Base-by-base conservation (phyloP, 2,113 vertebrate genomes). In the Syngnathoides biaculeatus region DNA sequence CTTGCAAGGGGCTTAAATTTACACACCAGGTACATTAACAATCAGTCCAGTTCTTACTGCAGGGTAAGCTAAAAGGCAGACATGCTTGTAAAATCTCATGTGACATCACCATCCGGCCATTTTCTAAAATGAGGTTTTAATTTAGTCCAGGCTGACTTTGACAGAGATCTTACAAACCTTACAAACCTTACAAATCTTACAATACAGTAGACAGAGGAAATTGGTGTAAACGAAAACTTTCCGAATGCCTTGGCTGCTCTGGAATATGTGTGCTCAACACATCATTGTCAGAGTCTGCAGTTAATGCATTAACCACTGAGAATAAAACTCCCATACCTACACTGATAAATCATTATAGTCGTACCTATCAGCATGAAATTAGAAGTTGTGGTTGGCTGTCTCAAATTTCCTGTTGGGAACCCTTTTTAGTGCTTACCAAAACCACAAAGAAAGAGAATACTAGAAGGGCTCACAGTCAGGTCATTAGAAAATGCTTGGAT, bases 41-140 rank as follows among this genome's bases (percentile, higher is more conserved):
- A 67, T 47, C 5, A 10, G 7, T 4, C 55, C 43, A 59, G 53
- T 58, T 53, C 45, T 50, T 69, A 58, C 61, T 45, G 67, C 59
- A 27, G 43, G 58, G 65, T n/a, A 70, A 76, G 68, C 52, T 42
- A 66, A 63, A 40, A 26, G 57, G 65, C 77, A 84, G 79, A 84
- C 81, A 75, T 59, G 59, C 38, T 62, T 68, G n/a, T 79, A 71
- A 63, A 68, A 67, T 42, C 64, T 57, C 27, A 43, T 61, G 69
- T 50, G 40, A 57, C 71, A 58, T 78, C 71, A 69, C 22, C 8
- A 27, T 59, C 27, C 69, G 24, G 71, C 61, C 1, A 61, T 80
- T 75, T 74, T 60, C 72, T 68, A 55, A 43, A 14, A 64, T 72
- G 58, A 82, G 69, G 64, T 61, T 74, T 47, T 67, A 76, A 79